These are phyloP conservation scores for Wasmannia auropunctata DNA, from an alignment of 1,140 invertebrate genomes.

Conservation along the genomic window DNA sequence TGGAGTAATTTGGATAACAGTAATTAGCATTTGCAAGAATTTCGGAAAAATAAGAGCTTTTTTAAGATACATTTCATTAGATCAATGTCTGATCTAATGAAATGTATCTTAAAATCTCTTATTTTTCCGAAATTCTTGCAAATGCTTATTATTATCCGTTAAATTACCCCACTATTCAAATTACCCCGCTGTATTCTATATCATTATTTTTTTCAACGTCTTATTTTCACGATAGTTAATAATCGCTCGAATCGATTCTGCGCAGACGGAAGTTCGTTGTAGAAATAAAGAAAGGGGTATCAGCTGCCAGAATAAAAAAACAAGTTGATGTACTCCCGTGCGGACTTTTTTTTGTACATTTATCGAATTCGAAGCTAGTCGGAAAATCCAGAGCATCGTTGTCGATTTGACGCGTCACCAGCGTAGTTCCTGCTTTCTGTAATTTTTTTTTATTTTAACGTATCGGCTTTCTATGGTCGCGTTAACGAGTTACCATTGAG, in stretches of 20 bases:
- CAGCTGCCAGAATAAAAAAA: constrained; percentile 9
- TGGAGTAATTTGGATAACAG: too few species aligned
- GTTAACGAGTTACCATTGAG: constrained; percentile 72
- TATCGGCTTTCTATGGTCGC: constrained; percentile 64
- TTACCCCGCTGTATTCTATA: too few species aligned
- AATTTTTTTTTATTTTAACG: constrained; percentile 48
- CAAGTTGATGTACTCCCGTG: constrained; percentile 8
- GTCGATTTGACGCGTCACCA: constrained; percentile 20
- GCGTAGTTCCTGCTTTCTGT: constrained; percentile 48
- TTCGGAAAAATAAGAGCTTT: too few species aligned
- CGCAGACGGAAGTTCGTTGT: not conserved
- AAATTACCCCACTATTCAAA: too few species aligned
- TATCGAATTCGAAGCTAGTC: constrained; percentile 31
- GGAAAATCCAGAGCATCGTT: constrained; percentile 43
- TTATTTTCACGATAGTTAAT: not conserved
- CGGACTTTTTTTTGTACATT: constrained; percentile 24
- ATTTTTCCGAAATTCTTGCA: too few species aligned
- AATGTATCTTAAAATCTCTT: too few species aligned
- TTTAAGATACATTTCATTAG: too few species aligned
- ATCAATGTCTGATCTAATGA: too few species aligned
- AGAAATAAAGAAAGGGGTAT: constrained; percentile 4
- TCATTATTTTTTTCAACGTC: not conserved
- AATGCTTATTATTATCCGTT: too few species aligned
- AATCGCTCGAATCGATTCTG: not conserved
- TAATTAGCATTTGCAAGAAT: too few species aligned